Conservation (phyloP, 2,113 vertebrate species). For the Azemiops feae region DNA sequence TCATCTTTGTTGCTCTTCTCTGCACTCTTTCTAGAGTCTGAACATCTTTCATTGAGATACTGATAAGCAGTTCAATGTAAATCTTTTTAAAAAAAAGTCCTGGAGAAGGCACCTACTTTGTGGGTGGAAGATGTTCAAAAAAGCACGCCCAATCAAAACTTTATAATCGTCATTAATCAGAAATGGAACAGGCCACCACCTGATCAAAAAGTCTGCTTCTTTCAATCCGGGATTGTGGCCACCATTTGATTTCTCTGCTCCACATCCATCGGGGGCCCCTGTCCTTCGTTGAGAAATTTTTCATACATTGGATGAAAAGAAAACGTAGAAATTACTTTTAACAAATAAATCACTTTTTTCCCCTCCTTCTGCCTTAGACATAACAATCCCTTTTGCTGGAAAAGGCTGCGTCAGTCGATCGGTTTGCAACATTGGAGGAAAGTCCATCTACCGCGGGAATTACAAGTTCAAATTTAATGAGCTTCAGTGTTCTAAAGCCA, state of each 20-base stretch:
- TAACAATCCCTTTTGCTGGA: background rate
- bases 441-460: rapidly evolving
- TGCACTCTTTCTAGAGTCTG: too few relatives aligned
- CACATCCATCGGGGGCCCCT: background rate
- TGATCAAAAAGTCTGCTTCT: background rate
- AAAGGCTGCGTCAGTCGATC: background rate
- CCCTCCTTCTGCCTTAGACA: background rate
- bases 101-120: too few relatives aligned
- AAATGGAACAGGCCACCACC: background rate
- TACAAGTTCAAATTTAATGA: background rate
- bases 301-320: background rate
- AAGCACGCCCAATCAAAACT: background rate
- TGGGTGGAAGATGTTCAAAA: background rate
- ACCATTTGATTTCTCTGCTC: background rate
- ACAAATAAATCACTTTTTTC: background rate
- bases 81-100: too few relatives aligned
- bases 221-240: background rate
- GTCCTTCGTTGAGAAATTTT: background rate
- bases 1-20: too few relatives aligned
- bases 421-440: rapidly evolving
- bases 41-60: background rate
- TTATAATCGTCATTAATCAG: background rate
- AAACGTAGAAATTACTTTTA: background rate
- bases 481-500: background rate
- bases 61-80: background rate